Evolutionary conservation across 2,888 invertebrate genomes (phyloP).

Genomic region (Hirtodrosophila duncani): DNA sequence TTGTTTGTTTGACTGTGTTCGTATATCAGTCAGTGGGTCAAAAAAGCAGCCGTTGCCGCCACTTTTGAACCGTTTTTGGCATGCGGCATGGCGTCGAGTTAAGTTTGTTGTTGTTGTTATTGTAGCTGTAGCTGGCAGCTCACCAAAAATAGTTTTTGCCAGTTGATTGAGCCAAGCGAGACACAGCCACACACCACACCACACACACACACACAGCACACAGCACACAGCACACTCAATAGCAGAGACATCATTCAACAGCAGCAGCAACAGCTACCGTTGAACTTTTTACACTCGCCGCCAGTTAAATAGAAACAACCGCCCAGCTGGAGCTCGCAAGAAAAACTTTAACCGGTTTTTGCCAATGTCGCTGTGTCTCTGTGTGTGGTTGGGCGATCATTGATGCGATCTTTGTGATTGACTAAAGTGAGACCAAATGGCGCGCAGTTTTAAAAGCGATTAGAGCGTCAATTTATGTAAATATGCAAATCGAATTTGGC

Average conservation of each 20-base stretch:
- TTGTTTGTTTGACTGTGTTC: conserved; percentile 9
- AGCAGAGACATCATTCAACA: background rate
- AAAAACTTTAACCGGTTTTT: conserved; percentile 21
- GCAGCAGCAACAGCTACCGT: conserved; percentile 39
- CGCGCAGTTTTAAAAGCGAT: conserved; percentile 37
- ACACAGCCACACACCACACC: conserved; percentile 27
- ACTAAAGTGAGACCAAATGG: conserved; percentile 32
- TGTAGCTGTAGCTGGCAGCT: conserved; percentile 39
- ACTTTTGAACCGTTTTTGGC: conserved; percentile 62
- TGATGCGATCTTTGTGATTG: background rate
- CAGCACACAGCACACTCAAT: no score
- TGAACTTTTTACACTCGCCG: conserved; percentile 40
- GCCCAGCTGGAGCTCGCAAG: conserved; percentile 1
- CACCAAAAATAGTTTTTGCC: conserved; percentile 62
- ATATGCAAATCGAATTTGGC: conserved; percentile 33
- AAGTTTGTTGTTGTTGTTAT: conserved; percentile 23
- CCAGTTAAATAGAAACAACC: conserved; percentile 33
- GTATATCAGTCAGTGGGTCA: conserved; percentile 69
- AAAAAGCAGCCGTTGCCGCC: conserved; percentile 51
- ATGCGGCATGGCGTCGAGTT: conserved; percentile 43
- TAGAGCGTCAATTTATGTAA: conserved; percentile 49
- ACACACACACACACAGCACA: conserved; percentile 25
- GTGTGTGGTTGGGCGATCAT: conserved; percentile 25
- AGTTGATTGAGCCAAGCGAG: conserved; percentile 57
- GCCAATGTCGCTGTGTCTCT: conserved; percentile 13